A percentile compares a stretch with the other conserved stretches of the same genome.
These are phyloP conservation scores for Melipona quadrifasciata DNA, from an alignment of 1,140 invertebrate species.

Conservation along the genomic window DNA sequence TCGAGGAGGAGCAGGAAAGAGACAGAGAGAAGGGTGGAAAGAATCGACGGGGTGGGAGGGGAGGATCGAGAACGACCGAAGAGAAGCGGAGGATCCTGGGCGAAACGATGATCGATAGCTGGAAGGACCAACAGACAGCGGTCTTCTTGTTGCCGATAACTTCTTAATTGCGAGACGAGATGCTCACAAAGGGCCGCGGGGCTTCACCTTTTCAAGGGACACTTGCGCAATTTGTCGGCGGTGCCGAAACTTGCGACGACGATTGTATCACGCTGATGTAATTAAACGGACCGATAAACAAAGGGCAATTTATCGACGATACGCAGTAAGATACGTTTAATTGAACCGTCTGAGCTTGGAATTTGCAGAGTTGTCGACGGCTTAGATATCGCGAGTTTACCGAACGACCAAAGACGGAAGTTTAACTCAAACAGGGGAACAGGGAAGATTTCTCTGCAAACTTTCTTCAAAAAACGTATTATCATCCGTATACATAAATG, in stretches of 20 bases:
- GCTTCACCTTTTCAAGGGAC: slow-evolving; percentile 33
- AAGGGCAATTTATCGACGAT: slow-evolving; percentile 10
- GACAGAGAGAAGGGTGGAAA: background rate
- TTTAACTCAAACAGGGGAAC: too few species aligned
- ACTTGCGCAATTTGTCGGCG: slow-evolving; percentile 24
- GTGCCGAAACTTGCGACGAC: slow-evolving; percentile 22
- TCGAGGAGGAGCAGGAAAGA: background rate
- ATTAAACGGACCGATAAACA: slow-evolving; percentile 31
- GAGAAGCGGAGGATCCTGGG: background rate
- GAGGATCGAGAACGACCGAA: background rate
- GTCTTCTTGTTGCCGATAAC: slow-evolving; percentile 55
- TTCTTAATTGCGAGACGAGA: slow-evolving; percentile 59
- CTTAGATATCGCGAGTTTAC: too few species aligned
- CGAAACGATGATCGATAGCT: slow-evolving; percentile 40
- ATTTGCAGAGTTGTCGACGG: too few species aligned
- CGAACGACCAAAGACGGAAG: too few species aligned
- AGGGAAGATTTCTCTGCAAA: too few species aligned
- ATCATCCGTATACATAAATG: background rate
- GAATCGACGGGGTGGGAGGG: background rate
- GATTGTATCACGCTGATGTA: slow-evolving; percentile 22
- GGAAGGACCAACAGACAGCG: slow-evolving; percentile 29
- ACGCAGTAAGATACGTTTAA: background rate
- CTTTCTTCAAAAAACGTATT: background rate
- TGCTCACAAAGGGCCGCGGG: slow-evolving; percentile 34
- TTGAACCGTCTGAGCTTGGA: background rate